Percentiles rank a stretch among this genome's conserved stretches.
These are phyloP conservation scores for Saccopteryx bilineata DNA, from an alignment of 2,113 vertebrate species.

Conservation along the genomic window DNA sequence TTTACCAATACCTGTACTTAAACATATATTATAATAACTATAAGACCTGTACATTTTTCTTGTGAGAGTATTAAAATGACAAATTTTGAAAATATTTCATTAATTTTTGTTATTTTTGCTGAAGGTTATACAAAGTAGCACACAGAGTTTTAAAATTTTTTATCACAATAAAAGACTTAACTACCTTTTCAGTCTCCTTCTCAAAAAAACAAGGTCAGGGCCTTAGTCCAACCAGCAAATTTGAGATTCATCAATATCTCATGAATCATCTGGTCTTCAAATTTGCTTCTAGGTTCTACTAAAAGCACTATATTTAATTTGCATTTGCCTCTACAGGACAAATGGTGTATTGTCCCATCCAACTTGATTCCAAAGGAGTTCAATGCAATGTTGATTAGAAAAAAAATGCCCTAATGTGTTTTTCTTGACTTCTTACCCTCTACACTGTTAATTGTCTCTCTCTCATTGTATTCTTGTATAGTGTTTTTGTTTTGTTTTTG, in stretches of 20 bases:
- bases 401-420: not conserved
- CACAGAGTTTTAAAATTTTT: slow-evolving; percentile 11
- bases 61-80: not conserved
- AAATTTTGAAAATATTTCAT: slow-evolving; percentile 47
- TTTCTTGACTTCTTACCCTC: not conserved
- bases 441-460: not conserved
- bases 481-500: slow-evolving; percentile 6
- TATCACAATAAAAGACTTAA: not conserved
- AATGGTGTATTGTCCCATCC: not conserved
- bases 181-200: not conserved
- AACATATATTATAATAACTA: not conserved
- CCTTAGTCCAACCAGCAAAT: not conserved
- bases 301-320: slow-evolving; percentile 32
- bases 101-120: slow-evolving; percentile 48
- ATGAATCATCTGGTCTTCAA: slow-evolving; percentile 48
- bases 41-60: not conserved
- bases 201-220: not conserved
- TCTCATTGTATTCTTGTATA: not conserved
- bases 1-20: not conserved
- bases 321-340: not conserved
- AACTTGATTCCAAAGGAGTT: not conserved
- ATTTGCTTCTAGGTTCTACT: not conserved
- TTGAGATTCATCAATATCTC: slow-evolving; percentile 6
- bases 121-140: not conserved
- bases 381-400: not conserved